Percentiles rank a stretch among this genome's conserved stretches.
Evolutionary conservation across 2,888 invertebrate genomes (phyloP).

Genomic region (Tenthredo amoena): DNA sequence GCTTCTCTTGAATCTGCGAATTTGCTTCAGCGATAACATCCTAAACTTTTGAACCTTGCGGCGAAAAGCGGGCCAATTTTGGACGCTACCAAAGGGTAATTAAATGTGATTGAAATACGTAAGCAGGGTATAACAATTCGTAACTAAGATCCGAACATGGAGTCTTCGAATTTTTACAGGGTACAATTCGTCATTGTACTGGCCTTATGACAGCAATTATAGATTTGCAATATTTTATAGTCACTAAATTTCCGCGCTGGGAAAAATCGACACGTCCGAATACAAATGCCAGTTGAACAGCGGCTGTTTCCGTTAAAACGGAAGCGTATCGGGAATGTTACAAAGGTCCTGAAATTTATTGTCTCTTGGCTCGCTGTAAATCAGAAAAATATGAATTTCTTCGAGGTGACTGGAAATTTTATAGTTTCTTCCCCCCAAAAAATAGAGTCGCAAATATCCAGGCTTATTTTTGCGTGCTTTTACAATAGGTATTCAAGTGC

Average conservation of each 20-base stretch:
- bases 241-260: not conserved
- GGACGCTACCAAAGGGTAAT: not conserved
- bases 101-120: not conserved
- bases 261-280: not conserved
- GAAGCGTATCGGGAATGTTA: not conserved
- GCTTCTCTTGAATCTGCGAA: not conserved
- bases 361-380: not conserved
- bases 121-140: not conserved
- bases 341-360: slow-evolving; percentile 17
- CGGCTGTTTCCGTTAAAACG: not conserved
- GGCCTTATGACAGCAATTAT: not conserved
- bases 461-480: not conserved
- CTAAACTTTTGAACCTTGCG: not conserved
- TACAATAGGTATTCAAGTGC: not conserved
- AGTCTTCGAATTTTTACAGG: not conserved
- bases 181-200: not conserved
- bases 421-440: not conserved
- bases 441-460: not conserved
- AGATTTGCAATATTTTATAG: not conserved
- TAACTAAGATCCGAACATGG: not conserved
- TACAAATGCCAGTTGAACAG: slow-evolving; percentile 3
- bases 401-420: not conserved
- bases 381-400: not conserved
- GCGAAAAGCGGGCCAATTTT: not conserved
- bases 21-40: not conserved